Base-by-base conservation (phyloP, 2,888 invertebrate genomes). In the Atrina japonica region DNA sequence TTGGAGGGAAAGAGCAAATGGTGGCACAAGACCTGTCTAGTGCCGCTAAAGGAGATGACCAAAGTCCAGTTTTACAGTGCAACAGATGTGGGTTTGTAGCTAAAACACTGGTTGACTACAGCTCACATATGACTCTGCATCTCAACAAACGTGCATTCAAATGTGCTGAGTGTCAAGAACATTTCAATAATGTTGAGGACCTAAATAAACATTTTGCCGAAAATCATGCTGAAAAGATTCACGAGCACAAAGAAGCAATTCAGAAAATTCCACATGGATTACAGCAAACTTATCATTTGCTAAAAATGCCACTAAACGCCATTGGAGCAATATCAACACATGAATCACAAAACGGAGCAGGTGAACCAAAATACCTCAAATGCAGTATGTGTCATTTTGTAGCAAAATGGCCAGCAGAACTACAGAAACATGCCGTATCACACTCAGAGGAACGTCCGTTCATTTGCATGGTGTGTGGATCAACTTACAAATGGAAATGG, bases 401-500 rank as follows among this genome's bases (percentile, higher is more conserved):
- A 16, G 89, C 89, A 7, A 86, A 87, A 56, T 89, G 89, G 86
- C 86, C 87, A 11, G 87, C 89, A 1, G 90, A 90, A 66, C 81
- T 90, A 16, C 86, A 89, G 70, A 88, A 89, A 52, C 90, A 90
- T 80, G 88, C 88, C 40, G 86, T 89, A 18, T 87, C 88, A 9
- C 90, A 90, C 76, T 89, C 89, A 6, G 87, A 88, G 67, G 86
- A 86, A 29, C 75, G 88, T 16, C 89, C 89, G 5, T 88, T 87
- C 68, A 82, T 87, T 16, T 89, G 89, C 71, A 87, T 88, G 80
- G 86, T 89, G 5, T 90, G 90, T 77, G 89, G 88, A 1, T 86
- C 88, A 11, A 87, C 88, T 18, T 90, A 89, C 81, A 88, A 90
- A 64, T 89, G 90, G 89, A 88, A 89, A 67, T 89, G 89, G 88